Evolutionary conservation across 2,113 vertebrate species (phyloP), one percentile per base, ranked within the genome.

Genomic region (Ophiodon elongatus): DNA sequence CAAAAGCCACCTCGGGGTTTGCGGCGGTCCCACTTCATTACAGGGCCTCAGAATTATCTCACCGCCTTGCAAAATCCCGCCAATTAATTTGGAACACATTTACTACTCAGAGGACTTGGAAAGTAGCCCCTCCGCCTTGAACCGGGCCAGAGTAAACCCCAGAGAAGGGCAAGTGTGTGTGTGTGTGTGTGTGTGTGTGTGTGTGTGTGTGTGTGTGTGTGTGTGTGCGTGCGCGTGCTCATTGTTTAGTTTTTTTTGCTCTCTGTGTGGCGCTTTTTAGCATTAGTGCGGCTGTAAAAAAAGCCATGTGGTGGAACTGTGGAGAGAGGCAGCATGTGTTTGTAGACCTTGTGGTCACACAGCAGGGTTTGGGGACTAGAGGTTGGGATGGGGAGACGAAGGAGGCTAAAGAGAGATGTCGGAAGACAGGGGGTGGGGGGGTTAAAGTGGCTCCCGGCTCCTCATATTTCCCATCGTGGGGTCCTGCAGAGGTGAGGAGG

Each of bases 401-500:
- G 37, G 72, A 69, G 57, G 79, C 71, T 84, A 83, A 79, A 79
- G 76, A 75, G 76, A 70, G 76, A 11, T 50, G 60, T 29, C 25
- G 14, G n/a, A 56, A 6, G 19, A 43, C 3, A 43, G 15, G 9
- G 8, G 54, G n/a, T 8, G 54, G 65, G 57, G 73, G 71, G 73
- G 80, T 90, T 88, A 69, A 82, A 80, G 88, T 76, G 83, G 79
- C 91, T 93, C 89, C 81, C 54, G 80, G 80, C 91, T 93, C 89
- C 93, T 90, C 88, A 80, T 88, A 79, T 92, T 93, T 94, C 92
- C 89, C 86, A 89, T 89, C 31, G 79, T 9, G 68, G 85, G 94
- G 94, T 95, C 92, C 91, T 90, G n/a, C 83, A 79, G 86, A 93
- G 95, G 94, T 94, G 85, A 95, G 87, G 85, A 82, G 90, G 95